Base-by-base conservation (phyloP, 2,113 vertebrate genomes). In the Takifugu bimaculatus region DNA sequence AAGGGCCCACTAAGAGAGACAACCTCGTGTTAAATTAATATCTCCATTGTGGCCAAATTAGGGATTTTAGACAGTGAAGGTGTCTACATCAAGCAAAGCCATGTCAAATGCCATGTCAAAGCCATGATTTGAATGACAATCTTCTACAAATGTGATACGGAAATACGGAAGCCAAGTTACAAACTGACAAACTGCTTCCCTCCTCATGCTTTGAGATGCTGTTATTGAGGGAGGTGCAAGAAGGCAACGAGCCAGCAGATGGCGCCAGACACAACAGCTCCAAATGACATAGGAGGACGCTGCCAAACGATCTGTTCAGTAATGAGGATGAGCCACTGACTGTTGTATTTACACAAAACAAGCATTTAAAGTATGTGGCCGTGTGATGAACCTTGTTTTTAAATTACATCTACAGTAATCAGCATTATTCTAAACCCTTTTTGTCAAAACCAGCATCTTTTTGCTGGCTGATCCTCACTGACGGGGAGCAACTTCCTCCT, bases 1-100 rank as follows among this genome's bases (percentile, higher is more conserved):
- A 92, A 0, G 97, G 96, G 29, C 95, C 96, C 60, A 94, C 97
- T 98, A 67, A 35, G 14, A 83, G 28, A 1, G 11, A 11, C 6
- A 53, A 66, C 14, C 55, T 5, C 15, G 12, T 5, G 5, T 4
- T 5, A 26, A 44, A 1, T 9, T 0, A 1, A 55, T n/a, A 20
- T 3, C 54, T 42, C 43, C 39, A 6, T 26, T 25, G 3, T 47
- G 54, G n/a, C 1, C 1, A 9, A 4, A 12, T 12, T 2, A 39
- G 26, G 35, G 11, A 11, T 51, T 56, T 58, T 65, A 74, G 35
- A 71, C 15, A 66, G 49, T 35, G 54, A 65, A 57, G 32, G n/a
- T 4, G 54, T 56, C 27, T 64, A 42, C 73, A 29, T 67, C 67
- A 77, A 77, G 74, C 81, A 66, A 74, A 87, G 84, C 85, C 72